These are phyloP conservation scores for Ctenochaetus hawaiiensis DNA, from an alignment of 2,797 vertebrate species.

Conservation along the genomic window DNA sequence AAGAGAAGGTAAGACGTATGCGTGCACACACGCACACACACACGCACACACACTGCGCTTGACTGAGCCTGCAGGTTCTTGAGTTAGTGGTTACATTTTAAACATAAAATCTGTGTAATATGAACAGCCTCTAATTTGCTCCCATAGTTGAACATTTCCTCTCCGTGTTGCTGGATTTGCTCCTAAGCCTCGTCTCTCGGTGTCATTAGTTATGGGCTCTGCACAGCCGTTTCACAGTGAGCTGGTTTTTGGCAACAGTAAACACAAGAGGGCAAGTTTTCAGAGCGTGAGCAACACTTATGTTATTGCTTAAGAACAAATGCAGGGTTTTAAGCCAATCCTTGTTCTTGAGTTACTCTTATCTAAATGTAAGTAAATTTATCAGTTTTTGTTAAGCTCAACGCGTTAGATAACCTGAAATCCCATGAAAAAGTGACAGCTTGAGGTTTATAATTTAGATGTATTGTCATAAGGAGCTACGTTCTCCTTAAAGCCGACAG, in stretches of 20 bases:
- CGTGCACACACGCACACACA: neutral
- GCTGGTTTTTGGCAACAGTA: too few species aligned
- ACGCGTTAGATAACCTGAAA: constrained; percentile 8
- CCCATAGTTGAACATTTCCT: neutral
- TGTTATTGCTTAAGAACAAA: too few species aligned
- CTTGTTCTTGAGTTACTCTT: neutral
- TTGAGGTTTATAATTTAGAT: neutral
- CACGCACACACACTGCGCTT: too few species aligned
- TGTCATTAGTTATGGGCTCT: too few species aligned
- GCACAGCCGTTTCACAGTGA: too few species aligned
- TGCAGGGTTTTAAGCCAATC: too few species aligned
- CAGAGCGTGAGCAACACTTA: too few species aligned
- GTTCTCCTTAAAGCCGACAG: constrained; percentile 8
- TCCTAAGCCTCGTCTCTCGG: too few species aligned
- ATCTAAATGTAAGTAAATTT: neutral
- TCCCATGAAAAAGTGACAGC: neutral
- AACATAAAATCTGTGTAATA: neutral
- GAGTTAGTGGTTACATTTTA: neutral
- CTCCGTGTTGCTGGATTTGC: neutral
- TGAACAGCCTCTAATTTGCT: constrained; percentile 14
- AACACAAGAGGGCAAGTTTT: too few species aligned
- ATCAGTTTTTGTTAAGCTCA: neutral
- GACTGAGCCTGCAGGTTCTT: neutral
- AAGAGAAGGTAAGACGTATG: constrained; percentile 91
- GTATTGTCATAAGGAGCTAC: neutral